Base-by-base conservation (phyloP, 2,113 vertebrate genomes). In the Rutilus rutilus region DNA sequence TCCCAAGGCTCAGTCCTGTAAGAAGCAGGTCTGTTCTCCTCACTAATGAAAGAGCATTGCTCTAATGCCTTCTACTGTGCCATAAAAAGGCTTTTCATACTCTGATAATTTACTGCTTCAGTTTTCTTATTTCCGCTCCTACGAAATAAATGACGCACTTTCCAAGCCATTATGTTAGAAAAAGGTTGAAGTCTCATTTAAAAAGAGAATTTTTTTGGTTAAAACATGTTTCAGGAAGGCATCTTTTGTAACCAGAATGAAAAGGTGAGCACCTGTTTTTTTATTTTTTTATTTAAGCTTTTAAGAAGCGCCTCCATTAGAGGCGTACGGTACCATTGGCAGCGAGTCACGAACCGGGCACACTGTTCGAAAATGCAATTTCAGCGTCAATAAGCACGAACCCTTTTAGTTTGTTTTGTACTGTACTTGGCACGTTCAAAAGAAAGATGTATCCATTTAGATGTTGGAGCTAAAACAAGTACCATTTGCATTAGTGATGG, bases 271-370 rank as follows among this genome's bases (percentile, higher is more conserved):
- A 80, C n/a, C 33, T 19, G 36, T 2, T 27, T 39, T 78, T 59
- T 12, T 19, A 2, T 30, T 17, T 25, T 27, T 59, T 21, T 33
- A 21, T 42, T 59, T 21, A 17, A 0, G 27, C 36, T 69, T 57
- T 79, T 78, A 39, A 67, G 65, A 36, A 79, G 50, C n/a, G 17
- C 21, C 30, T 60, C 77, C 76, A 71, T 85, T 86, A 80, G 64
- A 14, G 65, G 25, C 19, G 8, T 30, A 19, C 14, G n/a, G 57
- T 50, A 52, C 42, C 62, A 1, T 52, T 9, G 21, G 21, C 23
- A 69, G 59, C 17, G 75, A 54, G 47, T 54, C 62, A 78, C 30
- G 27, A 36, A 67, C 14, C 6, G 21, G 45, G 1, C 8, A n/a
- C 23, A 17, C 19, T 60, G 11, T 54, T 65, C 1, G 9, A 52